phyloP scores from a whole-genome alignment of 2,113 vertebrate genomes.

The Jaculus jaculus region DNA sequence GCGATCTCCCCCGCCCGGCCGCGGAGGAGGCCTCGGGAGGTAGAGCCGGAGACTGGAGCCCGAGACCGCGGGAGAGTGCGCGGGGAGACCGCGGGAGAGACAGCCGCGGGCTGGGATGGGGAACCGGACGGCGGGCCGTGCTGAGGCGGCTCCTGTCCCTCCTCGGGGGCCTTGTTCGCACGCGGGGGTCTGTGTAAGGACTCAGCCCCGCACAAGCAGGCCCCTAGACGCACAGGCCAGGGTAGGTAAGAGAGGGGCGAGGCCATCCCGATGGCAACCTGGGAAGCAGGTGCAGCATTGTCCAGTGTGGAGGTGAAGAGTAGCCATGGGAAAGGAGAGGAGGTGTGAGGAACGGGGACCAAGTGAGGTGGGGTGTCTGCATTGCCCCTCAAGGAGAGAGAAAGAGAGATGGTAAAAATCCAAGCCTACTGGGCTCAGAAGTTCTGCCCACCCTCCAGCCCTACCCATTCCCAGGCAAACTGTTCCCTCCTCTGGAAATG shows the following conservation, averaged over 20 bases:
- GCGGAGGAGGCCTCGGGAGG: slow-evolving; percentile 13
- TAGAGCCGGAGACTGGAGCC: background rate
- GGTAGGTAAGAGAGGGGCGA: background rate
- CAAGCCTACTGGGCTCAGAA: background rate
- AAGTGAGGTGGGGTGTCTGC: background rate
- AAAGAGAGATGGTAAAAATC: background rate
- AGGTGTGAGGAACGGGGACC: background rate
- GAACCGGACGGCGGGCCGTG: too few relatives aligned
- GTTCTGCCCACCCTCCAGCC: background rate
- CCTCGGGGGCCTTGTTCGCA: background rate
- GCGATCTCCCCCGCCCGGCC: slow-evolving; percentile 67
- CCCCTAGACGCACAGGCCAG: background rate
- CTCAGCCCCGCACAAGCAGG: background rate
- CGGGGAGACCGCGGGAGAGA: too few relatives aligned
- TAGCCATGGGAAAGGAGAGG: background rate
- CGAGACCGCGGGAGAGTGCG: background rate
- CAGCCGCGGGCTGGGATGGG: too few relatives aligned
- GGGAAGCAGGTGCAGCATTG: background rate
- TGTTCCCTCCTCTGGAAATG: background rate
- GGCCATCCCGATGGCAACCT: background rate
- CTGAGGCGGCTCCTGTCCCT: background rate
- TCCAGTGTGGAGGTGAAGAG: background rate
- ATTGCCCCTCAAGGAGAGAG: background rate
- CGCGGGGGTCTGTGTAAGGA: background rate
- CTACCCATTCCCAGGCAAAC: background rate